phyloP scores from a whole-genome alignment of 2,797 vertebrate genomes.

The Phrynocephalus vlangalii region DNA sequence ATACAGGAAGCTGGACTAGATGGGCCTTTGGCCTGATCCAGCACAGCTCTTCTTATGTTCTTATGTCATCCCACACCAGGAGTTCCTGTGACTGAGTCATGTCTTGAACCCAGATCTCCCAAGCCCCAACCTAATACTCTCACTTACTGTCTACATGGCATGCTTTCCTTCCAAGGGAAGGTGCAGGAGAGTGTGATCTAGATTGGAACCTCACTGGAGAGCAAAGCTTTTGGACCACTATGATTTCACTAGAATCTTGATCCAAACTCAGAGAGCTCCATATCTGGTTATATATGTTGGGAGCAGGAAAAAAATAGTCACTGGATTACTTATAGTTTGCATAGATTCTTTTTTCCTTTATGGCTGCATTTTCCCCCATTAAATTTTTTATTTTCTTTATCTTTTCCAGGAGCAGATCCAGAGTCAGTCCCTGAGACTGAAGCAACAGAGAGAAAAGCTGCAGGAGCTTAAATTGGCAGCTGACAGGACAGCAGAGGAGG shows the following conservation, averaged over 20 bases:
- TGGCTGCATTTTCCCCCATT: no score
- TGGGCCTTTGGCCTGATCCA: no score
- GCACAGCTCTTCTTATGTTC: no score
- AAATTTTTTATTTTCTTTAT: not conserved
- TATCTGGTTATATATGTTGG: not conserved
- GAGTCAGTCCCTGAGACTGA: not conserved
- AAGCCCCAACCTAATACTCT: no score
- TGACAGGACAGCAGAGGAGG: not conserved
- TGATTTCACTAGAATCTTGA: not conserved
- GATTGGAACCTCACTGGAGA: no score
- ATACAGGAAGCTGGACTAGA: no score
- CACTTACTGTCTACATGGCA: no score
- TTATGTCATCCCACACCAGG: no score
- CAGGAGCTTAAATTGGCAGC: not conserved
- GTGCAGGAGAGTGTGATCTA: not conserved
- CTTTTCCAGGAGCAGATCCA: conserved; percentile 18
- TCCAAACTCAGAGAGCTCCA: not conserved
- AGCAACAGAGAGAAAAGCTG: conserved; percentile 16
- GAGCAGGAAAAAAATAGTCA: not conserved
- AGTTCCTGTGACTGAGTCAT: not conserved
- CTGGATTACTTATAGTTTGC: not conserved
- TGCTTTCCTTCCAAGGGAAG: not conserved
- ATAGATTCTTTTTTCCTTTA: no score
- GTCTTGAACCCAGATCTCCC: not conserved
- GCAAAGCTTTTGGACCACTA: not conserved